A percentile compares a stretch with the other conserved stretches of the same genome.
phyloP scores from a whole-genome alignment of 2,888 invertebrate species.

The Eledona agricola region DNA sequence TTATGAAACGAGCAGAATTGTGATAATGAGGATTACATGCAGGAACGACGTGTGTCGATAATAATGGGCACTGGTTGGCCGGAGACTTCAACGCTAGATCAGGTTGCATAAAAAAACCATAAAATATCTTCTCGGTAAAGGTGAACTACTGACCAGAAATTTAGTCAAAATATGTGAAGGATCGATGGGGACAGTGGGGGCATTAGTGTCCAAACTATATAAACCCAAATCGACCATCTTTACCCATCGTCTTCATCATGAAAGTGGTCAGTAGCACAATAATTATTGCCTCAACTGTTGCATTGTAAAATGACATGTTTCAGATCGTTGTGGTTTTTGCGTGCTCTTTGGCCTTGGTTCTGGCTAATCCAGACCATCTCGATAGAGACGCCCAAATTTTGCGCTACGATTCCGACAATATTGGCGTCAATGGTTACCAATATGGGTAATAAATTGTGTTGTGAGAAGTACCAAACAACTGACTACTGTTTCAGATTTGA shows the following conservation, averaged over 20 bases:
- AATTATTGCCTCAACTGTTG: no score
- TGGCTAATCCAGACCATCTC: constrained; percentile 11
- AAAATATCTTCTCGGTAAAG: constrained; percentile 29
- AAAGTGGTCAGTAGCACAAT: constrained; percentile 24
- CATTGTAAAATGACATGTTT: constrained; percentile 3
- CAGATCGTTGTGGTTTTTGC: constrained; percentile 16
- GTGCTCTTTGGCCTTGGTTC: constrained; percentile 10
- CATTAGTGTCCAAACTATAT: constrained; percentile 14
- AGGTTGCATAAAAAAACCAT: constrained; percentile 25
- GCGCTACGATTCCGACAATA: constrained; percentile 16
- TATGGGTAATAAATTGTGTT: constrained; percentile 5
- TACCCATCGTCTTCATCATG: constrained; percentile 23
- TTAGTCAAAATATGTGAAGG: constrained; percentile 18
- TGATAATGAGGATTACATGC: no score
- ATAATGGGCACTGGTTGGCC: no score
- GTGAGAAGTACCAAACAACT: background rate
- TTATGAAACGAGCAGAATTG: no score
- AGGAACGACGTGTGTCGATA: no score
- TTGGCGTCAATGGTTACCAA: constrained; percentile 21
- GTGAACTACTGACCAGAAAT: constrained; percentile 24
- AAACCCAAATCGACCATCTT: constrained; percentile 7
- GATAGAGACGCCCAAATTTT: constrained; percentile 19
- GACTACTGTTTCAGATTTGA: constrained; percentile 64
- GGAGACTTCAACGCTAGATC: no score
- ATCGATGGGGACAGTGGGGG: constrained; percentile 15